Base-by-base conservation (phyloP, 1,140 invertebrate species). In the Zeugodacus cucurbitae region DNA sequence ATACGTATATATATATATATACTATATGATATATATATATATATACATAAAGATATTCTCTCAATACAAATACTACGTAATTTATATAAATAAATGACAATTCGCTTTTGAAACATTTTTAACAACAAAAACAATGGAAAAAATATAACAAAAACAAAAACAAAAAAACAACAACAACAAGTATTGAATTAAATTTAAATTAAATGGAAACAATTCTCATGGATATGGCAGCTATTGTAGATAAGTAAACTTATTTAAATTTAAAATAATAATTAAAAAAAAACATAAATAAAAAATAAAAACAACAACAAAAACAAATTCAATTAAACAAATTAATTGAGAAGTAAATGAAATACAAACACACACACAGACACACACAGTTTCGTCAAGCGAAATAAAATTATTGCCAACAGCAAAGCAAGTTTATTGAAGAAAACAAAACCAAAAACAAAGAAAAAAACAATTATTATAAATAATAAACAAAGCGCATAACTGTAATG, bases 211-310 rank as follows among this genome's bases (percentile, higher is more conserved):
- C 90, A 93, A 90, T 91, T 92, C 91, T 92, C 91, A 92, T 91
- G 91, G 91, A 92, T 92, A 91, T 88, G 91, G 91, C 91, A 92
- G 91, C 91, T 92, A 92, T 91, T 92, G 91, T 92, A 92, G 91
- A 92, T 92, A 92, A 91, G 91, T 91, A 91, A 92, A 92, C 90
- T 91, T 91, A 91, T 91, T 92, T 92, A 91, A 92, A 90, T 88
- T 89, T 89, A 89, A 90, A 91, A 91, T 90, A 89, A 88, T 20
- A 88, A 85, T 7, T 29, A 17, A 70, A 70, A n/a, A n/a, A n/a
- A n/a, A n/a, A n/a, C n/a, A n/a, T n/a, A n/a, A n/a, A n/a, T n/a
- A n/a, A n/a, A n/a, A n/a, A 70, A 32, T 32, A 70, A 70, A 41
- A 54, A 67, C 54, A 88, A n/a, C 67, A 17, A 34, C 22, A 37